Evolutionary conservation across 2,888 invertebrate genomes (phyloP).

Genomic region (Hirtodrosophila cameraria): DNA sequence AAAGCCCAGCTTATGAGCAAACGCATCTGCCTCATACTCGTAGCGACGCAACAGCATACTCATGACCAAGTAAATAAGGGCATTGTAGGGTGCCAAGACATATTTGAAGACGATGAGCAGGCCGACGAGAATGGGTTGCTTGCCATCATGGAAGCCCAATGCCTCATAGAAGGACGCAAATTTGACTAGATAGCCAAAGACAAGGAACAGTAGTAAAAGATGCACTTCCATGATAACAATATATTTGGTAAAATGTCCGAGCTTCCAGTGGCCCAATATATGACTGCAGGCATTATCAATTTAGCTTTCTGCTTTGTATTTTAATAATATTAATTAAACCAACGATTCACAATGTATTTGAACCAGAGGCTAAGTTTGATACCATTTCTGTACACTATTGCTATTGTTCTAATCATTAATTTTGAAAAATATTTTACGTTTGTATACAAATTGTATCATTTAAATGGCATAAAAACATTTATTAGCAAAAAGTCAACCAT

Average conservation of each 20-base stretch:
- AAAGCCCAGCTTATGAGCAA: slow-evolving; percentile 93
- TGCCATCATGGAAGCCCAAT: slow-evolving; percentile 92
- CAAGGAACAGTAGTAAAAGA: slow-evolving; percentile 87
- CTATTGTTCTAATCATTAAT: too few relatives aligned
- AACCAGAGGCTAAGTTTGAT: too few relatives aligned
- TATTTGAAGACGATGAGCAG: slow-evolving; percentile 94
- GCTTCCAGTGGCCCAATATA: slow-evolving; percentile 98
- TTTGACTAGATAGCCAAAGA: slow-evolving; percentile 88
- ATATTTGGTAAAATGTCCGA: slow-evolving; percentile 94
- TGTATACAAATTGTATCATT: too few relatives aligned
- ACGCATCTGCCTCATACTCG: slow-evolving; percentile 98
- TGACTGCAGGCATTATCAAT: too few relatives aligned
- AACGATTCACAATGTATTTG: too few relatives aligned
- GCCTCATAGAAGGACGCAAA: slow-evolving; percentile 92
- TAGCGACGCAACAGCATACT: slow-evolving; percentile 93
- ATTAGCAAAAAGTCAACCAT: too few relatives aligned
- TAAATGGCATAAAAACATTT: too few relatives aligned
- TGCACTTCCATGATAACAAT: slow-evolving; percentile 92
- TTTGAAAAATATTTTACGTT: too few relatives aligned
- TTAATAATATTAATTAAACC: too few relatives aligned
- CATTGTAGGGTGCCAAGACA: slow-evolving; percentile 96
- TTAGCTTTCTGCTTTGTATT: too few relatives aligned
- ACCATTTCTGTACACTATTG: too few relatives aligned
- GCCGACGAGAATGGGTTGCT: slow-evolving; percentile 95
- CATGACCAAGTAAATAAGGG: slow-evolving; percentile 92